Percentiles rank a stretch among this genome's conserved stretches.
phyloP scores from a whole-genome alignment of 1,140 invertebrate species.

The Bombus balteatus region DNA sequence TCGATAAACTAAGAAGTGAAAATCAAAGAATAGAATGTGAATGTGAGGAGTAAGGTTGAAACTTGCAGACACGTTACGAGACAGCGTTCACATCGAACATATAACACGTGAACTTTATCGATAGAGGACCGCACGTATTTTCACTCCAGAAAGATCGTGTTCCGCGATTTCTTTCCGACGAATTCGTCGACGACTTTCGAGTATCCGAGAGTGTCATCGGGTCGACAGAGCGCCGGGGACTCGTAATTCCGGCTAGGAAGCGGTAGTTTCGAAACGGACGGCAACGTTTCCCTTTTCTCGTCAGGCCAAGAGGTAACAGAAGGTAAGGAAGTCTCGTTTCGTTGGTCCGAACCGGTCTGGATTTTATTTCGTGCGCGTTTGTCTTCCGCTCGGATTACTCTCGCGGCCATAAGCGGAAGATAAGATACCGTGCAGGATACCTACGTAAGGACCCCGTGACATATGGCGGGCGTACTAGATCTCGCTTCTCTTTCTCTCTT shows the following conservation, averaged over 20 bases:
- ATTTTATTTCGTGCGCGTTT: constrained; percentile 74
- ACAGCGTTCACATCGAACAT: too few relatives aligned
- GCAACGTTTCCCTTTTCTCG: constrained; percentile 14
- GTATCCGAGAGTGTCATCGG: neutral
- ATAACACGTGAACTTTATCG: neutral
- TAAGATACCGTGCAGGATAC: constrained; percentile 69
- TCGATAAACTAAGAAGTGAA: too few relatives aligned
- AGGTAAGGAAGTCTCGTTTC: constrained; percentile 60
- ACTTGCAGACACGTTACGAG: too few relatives aligned
- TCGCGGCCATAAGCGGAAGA: constrained; percentile 72
- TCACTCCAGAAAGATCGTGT: neutral
- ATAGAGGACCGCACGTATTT: neutral
- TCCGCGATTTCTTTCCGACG: neutral
- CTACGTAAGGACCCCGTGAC: constrained; percentile 68
- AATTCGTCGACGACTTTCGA: neutral
- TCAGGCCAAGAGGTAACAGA: constrained; percentile 24
- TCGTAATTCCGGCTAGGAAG: constrained; percentile 12
- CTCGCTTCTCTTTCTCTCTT: neutral
- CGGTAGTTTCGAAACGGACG: neutral
- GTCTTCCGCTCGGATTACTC: constrained; percentile 73
- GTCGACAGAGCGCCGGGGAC: neutral
- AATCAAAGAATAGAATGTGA: neutral
- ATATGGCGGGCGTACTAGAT: constrained; percentile 70
- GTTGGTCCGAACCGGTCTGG: constrained; percentile 64
- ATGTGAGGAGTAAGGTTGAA: too few relatives aligned